Base-by-base conservation (phyloP, 2,888 invertebrate genomes). In the Morpho deidamia region DNA sequence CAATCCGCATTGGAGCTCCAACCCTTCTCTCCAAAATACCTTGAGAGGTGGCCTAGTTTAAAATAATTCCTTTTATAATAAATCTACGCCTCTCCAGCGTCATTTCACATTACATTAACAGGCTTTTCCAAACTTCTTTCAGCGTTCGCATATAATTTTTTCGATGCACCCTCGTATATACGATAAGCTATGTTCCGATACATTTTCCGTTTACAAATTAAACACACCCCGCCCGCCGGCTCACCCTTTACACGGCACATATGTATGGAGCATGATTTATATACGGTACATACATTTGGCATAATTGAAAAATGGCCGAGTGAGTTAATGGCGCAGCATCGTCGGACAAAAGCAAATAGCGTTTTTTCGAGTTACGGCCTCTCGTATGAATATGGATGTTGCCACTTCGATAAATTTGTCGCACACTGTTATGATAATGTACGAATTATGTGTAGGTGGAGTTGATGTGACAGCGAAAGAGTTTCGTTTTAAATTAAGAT, bases 251-350 rank as follows among this genome's bases (percentile, higher is more conserved):
- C 45, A 50, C 58, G 58, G 59, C 65, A 67, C 63, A 62, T 65
- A 66, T 61, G 64, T 66, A 51, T 59, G 48, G 44, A 44, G 74
- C 68, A 80, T 85, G 85, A 87, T 87, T 86, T 86, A 87, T 83
- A 70, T 69, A 72, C 75, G 76, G 69, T 76, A 77, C 76, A 79
- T 76, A 83, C 87, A 88, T 87, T 88, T 85, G 81, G 82, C 74
- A 83, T 87, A 87, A 89, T 88, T 89, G 88, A 87, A 89, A 89
- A 87, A 88, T 85, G 84, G 83, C 83, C 68, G 69, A 63, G 70
- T 51, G 58, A 69, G 65, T 70, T 81, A 85, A 85, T 81, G 71
- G 72, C 71, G 67, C 66, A 57, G 67, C 67, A 68, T 54, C 65
- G 72, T 61, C 62, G 78, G 74, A 74, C 83, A 79, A 72, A 23